A percentile compares a stretch with the other conserved stretches of the same genome.
Conservation (phyloP, 2,888 invertebrate genomes). For the Eurytoma californica region DNA sequence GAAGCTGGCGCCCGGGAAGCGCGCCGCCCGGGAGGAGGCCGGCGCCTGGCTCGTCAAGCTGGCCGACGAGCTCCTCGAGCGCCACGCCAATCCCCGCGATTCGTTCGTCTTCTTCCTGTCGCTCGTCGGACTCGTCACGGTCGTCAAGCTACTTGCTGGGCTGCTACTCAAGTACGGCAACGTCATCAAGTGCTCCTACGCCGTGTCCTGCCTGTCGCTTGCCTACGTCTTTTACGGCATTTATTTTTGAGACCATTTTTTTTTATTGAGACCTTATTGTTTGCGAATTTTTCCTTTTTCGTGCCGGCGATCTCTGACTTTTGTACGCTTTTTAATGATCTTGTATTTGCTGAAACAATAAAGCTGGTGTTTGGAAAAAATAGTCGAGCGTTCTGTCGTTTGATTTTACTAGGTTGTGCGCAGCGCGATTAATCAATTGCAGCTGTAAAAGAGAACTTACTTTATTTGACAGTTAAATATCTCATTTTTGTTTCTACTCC, state of each 20-base stretch:
- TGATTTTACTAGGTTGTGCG: neutral
- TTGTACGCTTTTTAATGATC: neutral
- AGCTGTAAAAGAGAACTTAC: too few relatives aligned
- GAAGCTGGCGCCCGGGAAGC: too few relatives aligned
- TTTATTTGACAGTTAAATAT: too few relatives aligned
- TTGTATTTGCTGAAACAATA: constrained; percentile 5
- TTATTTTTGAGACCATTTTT: neutral
- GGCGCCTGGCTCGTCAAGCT: neutral
- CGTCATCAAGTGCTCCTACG: constrained; percentile 10
- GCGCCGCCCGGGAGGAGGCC: neutral
- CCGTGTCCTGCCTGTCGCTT: neutral
- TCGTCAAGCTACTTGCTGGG: neutral
- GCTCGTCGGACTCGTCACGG: neutral
- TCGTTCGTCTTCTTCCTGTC: neutral
- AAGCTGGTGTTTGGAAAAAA: constrained; percentile 12
- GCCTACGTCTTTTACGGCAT: neutral
- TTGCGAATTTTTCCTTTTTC: neutral
- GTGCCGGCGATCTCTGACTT: neutral
- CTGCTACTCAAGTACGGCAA: neutral
- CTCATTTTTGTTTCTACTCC: too few relatives aligned
- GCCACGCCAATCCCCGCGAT: neutral
- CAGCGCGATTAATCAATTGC: too few relatives aligned
- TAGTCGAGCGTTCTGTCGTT: neutral
- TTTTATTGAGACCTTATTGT: neutral
- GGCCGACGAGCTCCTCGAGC: neutral